Conservation (phyloP, 2,888 invertebrate genomes). For the Ganaspis brasiliensis region DNA sequence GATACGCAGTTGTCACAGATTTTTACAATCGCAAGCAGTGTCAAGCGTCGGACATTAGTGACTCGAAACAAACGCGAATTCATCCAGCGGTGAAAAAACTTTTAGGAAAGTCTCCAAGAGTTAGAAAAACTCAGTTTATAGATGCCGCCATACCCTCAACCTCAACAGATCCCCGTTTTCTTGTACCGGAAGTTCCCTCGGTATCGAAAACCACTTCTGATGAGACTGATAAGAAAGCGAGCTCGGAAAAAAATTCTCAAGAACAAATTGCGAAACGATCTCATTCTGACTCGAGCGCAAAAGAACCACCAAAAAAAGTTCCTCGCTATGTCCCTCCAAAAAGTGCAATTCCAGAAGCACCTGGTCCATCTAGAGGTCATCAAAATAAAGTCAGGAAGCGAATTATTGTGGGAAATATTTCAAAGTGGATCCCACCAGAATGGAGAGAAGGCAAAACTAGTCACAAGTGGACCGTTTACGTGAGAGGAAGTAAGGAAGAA, state of each 20-base stretch:
- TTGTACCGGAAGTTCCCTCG: conserved; percentile 46
- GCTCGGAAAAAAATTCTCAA: conserved; percentile 27
- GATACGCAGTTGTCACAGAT: conserved; percentile 84
- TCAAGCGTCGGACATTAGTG: conserved; percentile 77
- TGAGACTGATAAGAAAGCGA: conserved; percentile 27
- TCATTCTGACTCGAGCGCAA: conserved; percentile 12
- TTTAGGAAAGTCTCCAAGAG: conserved; percentile 83
- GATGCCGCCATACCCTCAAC: conserved; percentile 54
- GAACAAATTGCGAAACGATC: background rate
- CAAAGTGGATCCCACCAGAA: conserved; percentile 89
- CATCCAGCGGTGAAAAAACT: conserved; percentile 90
- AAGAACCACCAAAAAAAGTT: conserved; percentile 70
- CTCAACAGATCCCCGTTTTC: conserved; percentile 52
- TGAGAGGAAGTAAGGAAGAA: conserved; percentile 86
- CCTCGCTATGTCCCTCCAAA: conserved; percentile 78
- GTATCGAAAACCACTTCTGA: conserved; percentile 46
- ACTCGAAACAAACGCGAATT: conserved; percentile 82
- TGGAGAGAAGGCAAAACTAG: conserved; percentile 87
- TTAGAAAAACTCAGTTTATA: conserved; percentile 55
- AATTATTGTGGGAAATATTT: conserved; percentile 87
- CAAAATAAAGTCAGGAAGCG: conserved; percentile 75
- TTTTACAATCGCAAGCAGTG: conserved; percentile 84
- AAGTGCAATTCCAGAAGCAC: conserved; percentile 66
- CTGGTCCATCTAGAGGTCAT: conserved; percentile 73
- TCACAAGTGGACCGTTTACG: conserved; percentile 95